These are phyloP conservation scores for Biston stratarius DNA, from an alignment of 2,888 invertebrate genomes.

Conservation along the genomic window DNA sequence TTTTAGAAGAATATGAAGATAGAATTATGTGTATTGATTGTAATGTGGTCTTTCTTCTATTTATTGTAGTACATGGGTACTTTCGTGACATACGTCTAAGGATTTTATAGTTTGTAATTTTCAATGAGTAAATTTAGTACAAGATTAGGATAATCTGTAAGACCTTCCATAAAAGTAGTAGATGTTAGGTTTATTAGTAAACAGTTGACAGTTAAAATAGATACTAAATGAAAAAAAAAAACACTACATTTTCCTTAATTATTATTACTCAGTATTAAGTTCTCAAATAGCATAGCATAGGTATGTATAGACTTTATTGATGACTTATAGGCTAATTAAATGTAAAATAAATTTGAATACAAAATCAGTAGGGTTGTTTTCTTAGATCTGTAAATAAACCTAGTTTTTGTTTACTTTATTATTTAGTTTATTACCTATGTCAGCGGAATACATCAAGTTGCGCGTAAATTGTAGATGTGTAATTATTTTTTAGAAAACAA, in stretches of 20 bases:
- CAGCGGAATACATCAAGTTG: conserved; percentile 27
- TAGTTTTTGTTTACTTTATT: conserved; percentile 55
- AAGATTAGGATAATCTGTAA: conserved; percentile 79
- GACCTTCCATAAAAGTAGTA: conserved; percentile 70
- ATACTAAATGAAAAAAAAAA: conserved; percentile 52
- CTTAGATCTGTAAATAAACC: conserved; percentile 81
- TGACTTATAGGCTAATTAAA: conserved; percentile 73
- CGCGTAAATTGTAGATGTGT: conserved; percentile 15
- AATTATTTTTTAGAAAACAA: conserved; percentile 1
- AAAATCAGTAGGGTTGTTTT: conserved; percentile 82
- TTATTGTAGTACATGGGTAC: conserved; percentile 86
- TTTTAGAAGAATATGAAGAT: conserved; percentile 72
- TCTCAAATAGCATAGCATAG: conserved; percentile 80
- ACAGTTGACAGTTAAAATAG: conserved; percentile 62
- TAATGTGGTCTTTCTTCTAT: conserved; percentile 83
- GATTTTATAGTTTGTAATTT: conserved; percentile 70
- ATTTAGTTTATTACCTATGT: conserved; percentile 30
- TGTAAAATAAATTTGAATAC: conserved; percentile 80
- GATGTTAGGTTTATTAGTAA: conserved; percentile 66
- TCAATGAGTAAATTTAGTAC: conserved; percentile 65
- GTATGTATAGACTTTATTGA: conserved; percentile 66
- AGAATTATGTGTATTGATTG: conserved; percentile 80
- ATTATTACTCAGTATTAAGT: conserved; percentile 83
- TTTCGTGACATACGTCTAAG: conserved; percentile 80
- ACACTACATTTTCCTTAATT: conserved; percentile 58